Evolutionary conservation across 2,888 invertebrate species (phyloP).

Genomic region (Calameuta pallipes): DNA sequence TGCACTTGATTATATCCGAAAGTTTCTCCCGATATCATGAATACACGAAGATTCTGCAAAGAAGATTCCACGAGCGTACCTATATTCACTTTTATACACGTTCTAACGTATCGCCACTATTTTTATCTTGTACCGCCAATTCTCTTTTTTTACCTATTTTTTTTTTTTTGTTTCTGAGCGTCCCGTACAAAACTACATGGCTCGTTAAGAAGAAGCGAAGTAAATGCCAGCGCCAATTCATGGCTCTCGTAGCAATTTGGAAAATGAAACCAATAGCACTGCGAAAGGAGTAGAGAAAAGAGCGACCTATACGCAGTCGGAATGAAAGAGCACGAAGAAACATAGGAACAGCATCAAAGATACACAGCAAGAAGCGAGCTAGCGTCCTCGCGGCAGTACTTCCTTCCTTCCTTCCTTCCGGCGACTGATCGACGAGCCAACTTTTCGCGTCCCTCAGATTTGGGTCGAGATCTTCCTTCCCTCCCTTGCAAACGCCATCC

Average conservation of each 20-base stretch:
- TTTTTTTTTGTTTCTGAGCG: constrained; percentile 15
- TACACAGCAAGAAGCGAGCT: constrained; percentile 51
- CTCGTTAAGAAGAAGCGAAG: constrained; percentile 2
- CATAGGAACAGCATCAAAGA: constrained; percentile 48
- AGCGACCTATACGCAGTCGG: constrained; percentile 27
- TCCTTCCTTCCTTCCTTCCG: constrained; percentile 63
- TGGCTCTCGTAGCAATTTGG: neutral
- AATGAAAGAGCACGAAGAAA: constrained; percentile 30
- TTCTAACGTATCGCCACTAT: neutral
- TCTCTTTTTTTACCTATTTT: constrained; percentile 19
- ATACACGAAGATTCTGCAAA: neutral
- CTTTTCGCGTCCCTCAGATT: constrained; percentile 61
- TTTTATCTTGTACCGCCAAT: constrained; percentile 2
- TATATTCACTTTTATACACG: neutral
- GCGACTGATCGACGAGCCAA: constrained; percentile 64
- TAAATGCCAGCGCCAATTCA: neutral
- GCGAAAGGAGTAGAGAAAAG: constrained; percentile 22
- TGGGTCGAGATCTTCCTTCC: constrained; percentile 55
- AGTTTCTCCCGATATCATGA: neutral
- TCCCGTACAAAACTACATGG: constrained; percentile 11
- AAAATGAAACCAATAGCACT: constrained; percentile 8
- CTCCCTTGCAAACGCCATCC: constrained; percentile 21
- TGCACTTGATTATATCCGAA: neutral
- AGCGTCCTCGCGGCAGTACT: constrained; percentile 59
- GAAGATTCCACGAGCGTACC: neutral